phyloP scores from a whole-genome alignment of 2,113 vertebrate species.

The Mormoops blainvillei region DNA sequence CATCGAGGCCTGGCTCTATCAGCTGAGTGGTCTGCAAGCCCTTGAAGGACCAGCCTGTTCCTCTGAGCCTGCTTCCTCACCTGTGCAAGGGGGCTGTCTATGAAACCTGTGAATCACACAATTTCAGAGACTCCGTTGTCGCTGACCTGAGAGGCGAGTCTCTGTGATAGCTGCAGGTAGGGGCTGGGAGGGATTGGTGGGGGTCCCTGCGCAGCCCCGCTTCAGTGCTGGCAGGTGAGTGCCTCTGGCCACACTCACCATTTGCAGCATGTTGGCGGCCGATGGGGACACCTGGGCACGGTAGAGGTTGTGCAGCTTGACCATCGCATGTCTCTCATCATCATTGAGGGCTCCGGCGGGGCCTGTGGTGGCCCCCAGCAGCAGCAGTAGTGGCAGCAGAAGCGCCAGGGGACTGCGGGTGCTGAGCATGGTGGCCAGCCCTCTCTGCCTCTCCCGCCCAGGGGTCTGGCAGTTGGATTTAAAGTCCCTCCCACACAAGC shows the following conservation, averaged over 20 bases:
- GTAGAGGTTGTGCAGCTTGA: slow-evolving; percentile 80
- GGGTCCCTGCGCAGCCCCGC: background rate
- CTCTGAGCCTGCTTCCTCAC: background rate
- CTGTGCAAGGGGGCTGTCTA: background rate
- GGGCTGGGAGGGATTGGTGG: background rate
- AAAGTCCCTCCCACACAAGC: slow-evolving; percentile 80
- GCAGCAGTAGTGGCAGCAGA: slow-evolving; percentile 59
- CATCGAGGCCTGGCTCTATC: background rate
- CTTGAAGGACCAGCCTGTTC: background rate
- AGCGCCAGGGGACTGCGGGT: slow-evolving; percentile 52
- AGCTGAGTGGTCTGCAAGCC: background rate
- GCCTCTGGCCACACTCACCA: slow-evolving; percentile 75
- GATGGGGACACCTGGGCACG: slow-evolving; percentile 75
- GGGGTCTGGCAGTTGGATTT: slow-evolving; percentile 79
- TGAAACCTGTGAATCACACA: background rate
- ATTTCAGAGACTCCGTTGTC: background rate
- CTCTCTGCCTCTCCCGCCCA: slow-evolving; percentile 66
- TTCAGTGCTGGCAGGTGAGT: background rate
- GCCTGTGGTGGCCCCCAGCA: slow-evolving; percentile 62
- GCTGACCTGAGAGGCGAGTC: background rate
- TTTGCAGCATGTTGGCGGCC: slow-evolving; percentile 78
- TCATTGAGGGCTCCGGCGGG: slow-evolving; percentile 69
- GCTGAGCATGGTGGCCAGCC: slow-evolving; percentile 75
- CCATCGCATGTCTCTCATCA: slow-evolving; percentile 71
- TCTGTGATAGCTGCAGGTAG: background rate